These are phyloP conservation scores for Rhipidura dahli DNA, from an alignment of 2,113 vertebrate species.

Conservation along the genomic window DNA sequence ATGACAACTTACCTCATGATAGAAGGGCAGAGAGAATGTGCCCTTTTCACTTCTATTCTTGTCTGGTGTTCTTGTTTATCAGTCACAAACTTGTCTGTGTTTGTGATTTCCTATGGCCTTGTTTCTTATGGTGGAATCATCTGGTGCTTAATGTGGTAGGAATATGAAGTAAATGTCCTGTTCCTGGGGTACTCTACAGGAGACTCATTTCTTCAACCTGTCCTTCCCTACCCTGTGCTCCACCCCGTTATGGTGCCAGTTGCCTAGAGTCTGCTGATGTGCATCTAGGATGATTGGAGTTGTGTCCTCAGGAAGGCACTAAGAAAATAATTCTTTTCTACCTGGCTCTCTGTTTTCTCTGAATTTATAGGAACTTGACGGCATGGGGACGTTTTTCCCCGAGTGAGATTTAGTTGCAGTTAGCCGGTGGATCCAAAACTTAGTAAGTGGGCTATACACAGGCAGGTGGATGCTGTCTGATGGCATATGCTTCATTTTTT, in stretches of 20 bases:
- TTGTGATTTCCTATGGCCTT: neutral
- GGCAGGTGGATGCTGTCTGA: neutral
- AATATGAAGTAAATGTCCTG: neutral
- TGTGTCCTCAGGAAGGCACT: neutral
- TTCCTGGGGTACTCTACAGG: neutral
- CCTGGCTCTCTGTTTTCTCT: neutral
- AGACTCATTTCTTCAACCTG: neutral
- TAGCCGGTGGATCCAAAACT: neutral
- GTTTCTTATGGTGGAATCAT: neutral
- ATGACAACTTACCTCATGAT: neutral
- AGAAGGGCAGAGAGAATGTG: neutral
- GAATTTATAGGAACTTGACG: neutral
- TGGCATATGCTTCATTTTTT: neutral
- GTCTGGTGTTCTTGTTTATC: neutral
- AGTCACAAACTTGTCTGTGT: neutral
- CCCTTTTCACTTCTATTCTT: neutral
- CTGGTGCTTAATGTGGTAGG: neutral
- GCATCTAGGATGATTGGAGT: neutral
- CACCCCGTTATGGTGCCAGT: fast-evolving
- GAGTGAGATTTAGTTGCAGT: neutral
- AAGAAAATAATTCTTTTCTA: neutral
- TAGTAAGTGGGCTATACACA: neutral
- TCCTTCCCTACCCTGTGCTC: neutral
- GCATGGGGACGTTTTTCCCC: neutral
- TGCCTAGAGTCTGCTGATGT: neutral